Conservation (phyloP, 2,888 invertebrate genomes). For the Pterostichus niger region DNA sequence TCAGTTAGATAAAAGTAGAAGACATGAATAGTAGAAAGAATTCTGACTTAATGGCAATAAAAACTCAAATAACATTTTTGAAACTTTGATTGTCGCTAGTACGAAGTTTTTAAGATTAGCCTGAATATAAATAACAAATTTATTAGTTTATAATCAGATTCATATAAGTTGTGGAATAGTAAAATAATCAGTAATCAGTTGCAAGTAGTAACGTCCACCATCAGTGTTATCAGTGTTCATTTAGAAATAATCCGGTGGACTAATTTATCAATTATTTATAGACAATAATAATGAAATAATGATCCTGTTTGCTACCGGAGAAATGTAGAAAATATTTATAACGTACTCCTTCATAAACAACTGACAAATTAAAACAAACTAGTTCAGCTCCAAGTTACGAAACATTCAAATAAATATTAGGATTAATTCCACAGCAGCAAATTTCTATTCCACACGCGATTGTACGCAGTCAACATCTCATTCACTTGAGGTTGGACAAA, state of each 20-base stretch:
- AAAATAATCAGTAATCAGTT: no score
- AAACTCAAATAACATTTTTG: no score
- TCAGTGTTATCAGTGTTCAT: neutral
- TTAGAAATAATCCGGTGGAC: neutral
- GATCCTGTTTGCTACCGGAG: constrained; percentile 37
- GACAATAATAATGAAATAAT: constrained; percentile 18
- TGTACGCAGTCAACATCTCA: constrained; percentile 24
- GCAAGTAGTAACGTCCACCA: neutral
- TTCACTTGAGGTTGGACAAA: constrained; percentile 7
- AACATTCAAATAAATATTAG: constrained; percentile 48
- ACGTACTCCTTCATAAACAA: neutral
- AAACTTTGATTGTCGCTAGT: no score
- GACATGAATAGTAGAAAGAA: no score
- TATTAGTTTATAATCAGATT: no score
- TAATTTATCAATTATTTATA: constrained; percentile 10
- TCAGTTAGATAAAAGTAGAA: no score
- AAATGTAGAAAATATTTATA: constrained; percentile 12
- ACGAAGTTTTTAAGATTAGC: no score
- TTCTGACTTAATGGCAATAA: no score
- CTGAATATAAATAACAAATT: no score
- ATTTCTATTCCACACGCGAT: constrained; percentile 16
- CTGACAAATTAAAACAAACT: constrained; percentile 37
- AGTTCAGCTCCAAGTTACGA: constrained; percentile 14
- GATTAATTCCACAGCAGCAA: constrained; percentile 4
- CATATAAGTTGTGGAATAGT: no score